phyloP scores from a whole-genome alignment of 2,888 invertebrate species.

The Punctoribates punctum region DNA sequence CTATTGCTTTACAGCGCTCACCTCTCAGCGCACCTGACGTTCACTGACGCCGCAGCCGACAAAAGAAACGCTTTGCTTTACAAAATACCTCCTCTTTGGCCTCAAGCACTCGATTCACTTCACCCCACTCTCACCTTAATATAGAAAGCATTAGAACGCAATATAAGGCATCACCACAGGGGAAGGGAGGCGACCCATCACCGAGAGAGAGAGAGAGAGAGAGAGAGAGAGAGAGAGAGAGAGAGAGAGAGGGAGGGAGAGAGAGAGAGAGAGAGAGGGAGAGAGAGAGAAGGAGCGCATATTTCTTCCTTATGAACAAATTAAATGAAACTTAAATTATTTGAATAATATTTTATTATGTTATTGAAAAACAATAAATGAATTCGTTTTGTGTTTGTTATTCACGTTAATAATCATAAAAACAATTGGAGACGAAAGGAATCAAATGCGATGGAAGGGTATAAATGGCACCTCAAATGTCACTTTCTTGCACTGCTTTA shows the following conservation, averaged over 20 bases:
- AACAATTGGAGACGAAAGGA: not conserved
- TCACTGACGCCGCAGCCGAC: conserved; percentile 19
- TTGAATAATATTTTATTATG: too few relatives aligned
- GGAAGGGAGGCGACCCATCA: not conserved
- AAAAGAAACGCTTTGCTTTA: conserved; percentile 17
- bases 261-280: not conserved
- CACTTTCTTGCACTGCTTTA: conserved; percentile 11
- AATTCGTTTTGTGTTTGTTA: too few relatives aligned
- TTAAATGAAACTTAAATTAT: too few relatives aligned
- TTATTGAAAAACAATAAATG: too few relatives aligned
- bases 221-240: too few relatives aligned
- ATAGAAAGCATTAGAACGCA: too few relatives aligned
- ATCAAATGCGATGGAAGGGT: not conserved
- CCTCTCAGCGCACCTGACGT: conserved; percentile 10
- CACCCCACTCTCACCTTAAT: conserved; percentile 16
- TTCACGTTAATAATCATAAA: too few relatives aligned
- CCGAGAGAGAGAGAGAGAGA: not conserved
- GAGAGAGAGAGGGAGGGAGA: not conserved
- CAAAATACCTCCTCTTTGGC: conserved; percentile 23
- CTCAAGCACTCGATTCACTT: not conserved
- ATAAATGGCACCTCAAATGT: conserved; percentile 5
- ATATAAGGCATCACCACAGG: too few relatives aligned
- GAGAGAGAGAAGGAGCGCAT: not conserved
- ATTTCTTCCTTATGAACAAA: too few relatives aligned
- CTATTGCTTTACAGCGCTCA: conserved; percentile 9